Conservation (phyloP, 2,888 invertebrate genomes). For the Idaea aversata region DNA sequence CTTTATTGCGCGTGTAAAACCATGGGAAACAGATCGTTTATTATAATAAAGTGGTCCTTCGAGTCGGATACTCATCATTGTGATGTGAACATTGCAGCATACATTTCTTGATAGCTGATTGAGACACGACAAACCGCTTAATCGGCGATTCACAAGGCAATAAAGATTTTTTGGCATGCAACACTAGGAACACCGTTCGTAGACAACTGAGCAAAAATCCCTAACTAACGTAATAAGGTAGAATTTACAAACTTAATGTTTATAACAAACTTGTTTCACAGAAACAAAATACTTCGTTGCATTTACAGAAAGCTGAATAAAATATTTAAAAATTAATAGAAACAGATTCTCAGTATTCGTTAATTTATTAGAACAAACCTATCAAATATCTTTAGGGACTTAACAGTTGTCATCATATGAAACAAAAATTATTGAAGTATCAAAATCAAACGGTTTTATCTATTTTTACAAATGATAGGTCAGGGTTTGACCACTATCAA, state of each 20-base stretch:
- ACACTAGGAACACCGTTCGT: background rate
- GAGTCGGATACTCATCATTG: too few relatives aligned
- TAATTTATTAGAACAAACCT: background rate
- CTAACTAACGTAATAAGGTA: background rate
- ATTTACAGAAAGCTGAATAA: background rate
- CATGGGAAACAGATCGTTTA: too few relatives aligned
- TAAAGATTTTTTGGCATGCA: too few relatives aligned
- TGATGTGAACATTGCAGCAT: too few relatives aligned
- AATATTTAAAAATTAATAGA: background rate
- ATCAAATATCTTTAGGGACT: background rate
- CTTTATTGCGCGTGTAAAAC: too few relatives aligned
- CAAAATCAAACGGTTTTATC: background rate
- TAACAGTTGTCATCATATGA: background rate
- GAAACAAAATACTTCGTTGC: background rate
- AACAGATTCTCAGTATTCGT: background rate
- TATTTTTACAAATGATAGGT: too few relatives aligned
- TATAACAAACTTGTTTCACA: background rate
- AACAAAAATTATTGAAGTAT: background rate
- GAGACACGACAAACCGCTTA: too few relatives aligned
- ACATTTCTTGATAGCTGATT: too few relatives aligned
- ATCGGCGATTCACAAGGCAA: too few relatives aligned
- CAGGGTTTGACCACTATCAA: too few relatives aligned
- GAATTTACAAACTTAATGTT: background rate
- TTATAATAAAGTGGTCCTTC: too few relatives aligned
- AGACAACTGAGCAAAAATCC: background rate